Percentiles rank a stretch among this genome's conserved stretches.
Conservation (phyloP, 2,797 vertebrate species). For the Falco novaeseelandiae region DNA sequence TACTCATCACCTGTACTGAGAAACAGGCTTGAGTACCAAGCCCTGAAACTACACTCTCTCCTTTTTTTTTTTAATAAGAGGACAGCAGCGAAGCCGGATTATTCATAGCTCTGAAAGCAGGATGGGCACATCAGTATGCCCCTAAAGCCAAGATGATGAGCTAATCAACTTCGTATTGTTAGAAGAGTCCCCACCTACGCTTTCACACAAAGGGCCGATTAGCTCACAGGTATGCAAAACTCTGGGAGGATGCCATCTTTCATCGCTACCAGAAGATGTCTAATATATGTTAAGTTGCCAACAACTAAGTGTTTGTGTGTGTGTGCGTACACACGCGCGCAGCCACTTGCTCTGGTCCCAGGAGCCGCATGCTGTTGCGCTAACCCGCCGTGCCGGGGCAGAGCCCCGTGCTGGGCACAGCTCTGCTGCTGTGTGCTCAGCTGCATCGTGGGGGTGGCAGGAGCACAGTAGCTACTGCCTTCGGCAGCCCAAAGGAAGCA, state of each 20-base stretch:
- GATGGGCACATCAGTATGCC: conserved; percentile 55
- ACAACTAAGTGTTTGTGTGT: not conserved
- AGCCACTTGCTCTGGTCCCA: not conserved
- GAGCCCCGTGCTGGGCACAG: not conserved
- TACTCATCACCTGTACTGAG: not conserved
- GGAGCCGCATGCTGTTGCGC: not conserved
- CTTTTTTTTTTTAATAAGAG: conserved; percentile 10
- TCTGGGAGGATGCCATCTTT: conserved; percentile 57
- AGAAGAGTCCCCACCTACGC: conserved; percentile 62
- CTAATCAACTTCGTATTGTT: conserved; percentile 51
- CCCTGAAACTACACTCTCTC: conserved; percentile 44
- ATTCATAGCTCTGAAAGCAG: conserved; percentile 55
- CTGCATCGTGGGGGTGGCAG: not conserved
- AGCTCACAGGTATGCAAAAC: conserved; percentile 40
- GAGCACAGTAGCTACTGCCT: not conserved
- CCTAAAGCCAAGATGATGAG: conserved; percentile 63
- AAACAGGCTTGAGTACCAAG: conserved; percentile 47
- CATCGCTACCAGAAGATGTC: not conserved
- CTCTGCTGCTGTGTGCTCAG: not conserved
- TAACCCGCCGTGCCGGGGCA: not conserved
- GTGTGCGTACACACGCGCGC: not conserved
- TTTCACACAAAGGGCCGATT: conserved; percentile 53
- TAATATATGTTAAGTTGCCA: conserved; percentile 6
- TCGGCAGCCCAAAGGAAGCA: not conserved
- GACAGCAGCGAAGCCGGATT: conserved; percentile 23